A percentile compares a stretch with the other conserved stretches of the same genome.
Evolutionary conservation across 2,113 vertebrate species (phyloP).

Genomic region (Tyto alba): DNA sequence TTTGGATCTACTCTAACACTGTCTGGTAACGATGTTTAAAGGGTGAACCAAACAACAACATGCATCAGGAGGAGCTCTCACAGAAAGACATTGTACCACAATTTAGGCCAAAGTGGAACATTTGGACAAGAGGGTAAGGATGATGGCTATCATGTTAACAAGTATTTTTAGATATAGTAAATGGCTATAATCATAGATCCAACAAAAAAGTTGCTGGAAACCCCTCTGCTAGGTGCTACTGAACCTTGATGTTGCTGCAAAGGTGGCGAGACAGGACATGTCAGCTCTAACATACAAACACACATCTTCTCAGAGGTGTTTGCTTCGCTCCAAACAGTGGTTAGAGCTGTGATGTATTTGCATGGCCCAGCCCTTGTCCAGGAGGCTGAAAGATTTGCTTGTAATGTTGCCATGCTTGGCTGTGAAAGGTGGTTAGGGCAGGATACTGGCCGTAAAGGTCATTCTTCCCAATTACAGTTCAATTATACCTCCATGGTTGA

Average conservation of each 20-base stretch:
- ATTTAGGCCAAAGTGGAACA: background rate
- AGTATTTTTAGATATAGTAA: background rate
- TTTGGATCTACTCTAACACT: conserved; percentile 94
- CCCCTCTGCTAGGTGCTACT: accelerated
- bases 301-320: accelerated
- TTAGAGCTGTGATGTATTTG: background rate
- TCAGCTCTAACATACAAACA: accelerated
- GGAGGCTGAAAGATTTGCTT: background rate
- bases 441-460: background rate
- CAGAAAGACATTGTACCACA: background rate
- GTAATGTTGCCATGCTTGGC: background rate
- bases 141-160: background rate
- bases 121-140: conserved; percentile 10
- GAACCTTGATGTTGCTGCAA: background rate
- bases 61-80: background rate
- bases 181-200: background rate
- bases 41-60: conserved; percentile 72
- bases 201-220: background rate
- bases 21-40: conserved; percentile 99
- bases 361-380: background rate
- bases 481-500: background rate
- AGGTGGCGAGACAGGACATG: background rate
- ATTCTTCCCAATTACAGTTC: background rate
- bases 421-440: background rate
- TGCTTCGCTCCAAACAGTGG: background rate